phyloP scores from a whole-genome alignment of 2,888 invertebrate genomes.

The Tanytarsus gracilentus region DNA sequence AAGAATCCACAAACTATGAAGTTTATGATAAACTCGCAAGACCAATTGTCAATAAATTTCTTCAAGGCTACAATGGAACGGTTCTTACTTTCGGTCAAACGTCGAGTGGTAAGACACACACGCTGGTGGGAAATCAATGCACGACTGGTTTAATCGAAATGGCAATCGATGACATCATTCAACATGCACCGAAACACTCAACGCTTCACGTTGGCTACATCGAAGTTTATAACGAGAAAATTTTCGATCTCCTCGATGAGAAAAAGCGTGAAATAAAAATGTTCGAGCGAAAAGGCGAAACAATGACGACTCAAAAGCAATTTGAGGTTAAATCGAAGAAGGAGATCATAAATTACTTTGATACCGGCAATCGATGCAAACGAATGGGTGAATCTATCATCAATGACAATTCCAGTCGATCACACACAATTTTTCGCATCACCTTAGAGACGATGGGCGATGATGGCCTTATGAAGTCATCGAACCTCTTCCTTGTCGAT shows the following conservation, averaged over 20 bases:
- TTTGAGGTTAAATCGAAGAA: conserved; percentile 47
- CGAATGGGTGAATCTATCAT: conserved; percentile 73
- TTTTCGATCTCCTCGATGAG: conserved; percentile 63
- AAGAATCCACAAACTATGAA: conserved; percentile 48
- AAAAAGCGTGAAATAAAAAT: conserved; percentile 50
- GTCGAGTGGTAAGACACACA: conserved; percentile 70
- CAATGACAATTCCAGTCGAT: conserved; percentile 82
- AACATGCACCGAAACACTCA: too few relatives aligned
- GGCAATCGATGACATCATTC: conserved; percentile 62
- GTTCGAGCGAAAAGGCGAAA: too few relatives aligned
- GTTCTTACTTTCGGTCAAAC: conserved; percentile 90
- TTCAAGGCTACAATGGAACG: conserved; percentile 73
- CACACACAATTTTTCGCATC: conserved; percentile 81
- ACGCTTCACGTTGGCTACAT: conserved; percentile 76
- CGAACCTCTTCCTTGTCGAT: conserved; percentile 78
- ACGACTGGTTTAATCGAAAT: conserved; percentile 68
- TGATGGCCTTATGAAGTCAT: conserved; percentile 53
- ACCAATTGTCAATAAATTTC: conserved; percentile 61
- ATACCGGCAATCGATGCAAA: conserved; percentile 56
- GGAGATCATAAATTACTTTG: conserved; percentile 43
- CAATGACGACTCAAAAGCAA: too few relatives aligned
- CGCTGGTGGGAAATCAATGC: conserved; percentile 63
- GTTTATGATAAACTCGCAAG: conserved; percentile 60
- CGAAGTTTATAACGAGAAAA: conserved; percentile 81
- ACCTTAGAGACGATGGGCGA: conserved; percentile 61